Evolutionary conservation across 2,888 invertebrate species (phyloP), one percentile per base, ranked within the genome.

Genomic region (Salticus scenicus): DNA sequence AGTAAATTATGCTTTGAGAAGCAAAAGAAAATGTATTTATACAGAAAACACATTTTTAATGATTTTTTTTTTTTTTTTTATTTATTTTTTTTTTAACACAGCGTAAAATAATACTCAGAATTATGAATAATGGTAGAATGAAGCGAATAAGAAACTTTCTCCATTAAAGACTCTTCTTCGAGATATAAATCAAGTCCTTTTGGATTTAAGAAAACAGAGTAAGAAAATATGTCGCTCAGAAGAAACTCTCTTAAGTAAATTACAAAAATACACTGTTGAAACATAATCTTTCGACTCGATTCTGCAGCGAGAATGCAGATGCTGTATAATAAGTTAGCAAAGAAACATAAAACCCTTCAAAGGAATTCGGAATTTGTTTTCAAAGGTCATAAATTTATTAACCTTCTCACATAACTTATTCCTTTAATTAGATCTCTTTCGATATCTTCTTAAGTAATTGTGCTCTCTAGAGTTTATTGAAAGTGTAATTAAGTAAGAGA

Each of bases 181-280:
- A 57, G 57, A 57, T 57, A 57, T 57, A 57, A 57, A 57, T 57
- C 57, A 57, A 24, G 4, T 57, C 2, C 24, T 57, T 57, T 57
- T 24, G 20, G 20, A 24, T 57, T 57, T 24, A 57, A 57, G 57
- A 57, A 57, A 57, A 57, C 57, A 57, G 57, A 20, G 4, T 57
- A 57, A 24, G 57, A 24, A 57, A 57, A 47, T 47, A 5, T 57
- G 20, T 57, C 24, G 20, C 57, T 5, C 8, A 47, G 57, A 24
- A 20, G 24, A 57, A 57, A 24, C 57, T 57, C 24, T 17, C 1
- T 24, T 57, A 24, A 24, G 57, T 57, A 57, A 57, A 57, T 57
- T 57, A 57, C 12, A 12, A 7, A 24, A 57, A 57, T 4, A 0
- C 17, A 5, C 24, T 57, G 24, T 17, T 57, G 20, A 57, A 57